Conservation (phyloP, 2,113 vertebrate species). For the Raphicerus campestris region DNA sequence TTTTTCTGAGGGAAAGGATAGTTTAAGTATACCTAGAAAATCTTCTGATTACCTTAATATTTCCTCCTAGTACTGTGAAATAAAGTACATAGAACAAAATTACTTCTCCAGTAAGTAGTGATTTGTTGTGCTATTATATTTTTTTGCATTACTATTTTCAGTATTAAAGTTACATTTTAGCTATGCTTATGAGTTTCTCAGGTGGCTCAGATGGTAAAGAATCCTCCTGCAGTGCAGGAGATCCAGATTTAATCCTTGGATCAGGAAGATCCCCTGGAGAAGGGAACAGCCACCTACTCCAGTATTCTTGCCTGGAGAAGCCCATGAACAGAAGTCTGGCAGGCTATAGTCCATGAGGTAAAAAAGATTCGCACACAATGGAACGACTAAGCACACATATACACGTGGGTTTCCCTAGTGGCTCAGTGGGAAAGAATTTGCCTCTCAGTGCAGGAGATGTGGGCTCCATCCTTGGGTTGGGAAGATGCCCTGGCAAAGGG, state of each 20-base stretch:
- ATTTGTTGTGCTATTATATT: background rate
- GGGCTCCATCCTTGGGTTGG: background rate
- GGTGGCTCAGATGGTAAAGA: background rate
- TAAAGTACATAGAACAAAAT: background rate
- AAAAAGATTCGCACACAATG: fast-evolving
- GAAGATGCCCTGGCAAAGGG: background rate
- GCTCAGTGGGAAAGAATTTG: background rate
- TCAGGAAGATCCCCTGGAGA: background rate
- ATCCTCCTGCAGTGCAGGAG: background rate
- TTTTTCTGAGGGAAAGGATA: background rate
- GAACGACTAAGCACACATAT: background rate
- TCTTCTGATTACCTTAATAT: background rate
- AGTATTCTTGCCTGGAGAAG: background rate
- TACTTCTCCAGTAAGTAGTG: background rate
- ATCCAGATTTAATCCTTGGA: background rate
- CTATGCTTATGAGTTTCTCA: background rate
- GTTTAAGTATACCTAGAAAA: background rate
- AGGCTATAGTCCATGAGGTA: background rate
- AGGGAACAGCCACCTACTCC: background rate
- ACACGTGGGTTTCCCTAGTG: background rate
- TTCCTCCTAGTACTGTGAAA: background rate
- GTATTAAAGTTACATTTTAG: background rate
- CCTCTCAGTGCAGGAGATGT: background rate
- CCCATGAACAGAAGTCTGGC: background rate
- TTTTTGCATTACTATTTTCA: background rate